Percentiles rank a stretch among this genome's conserved stretches.
Evolutionary conservation across 1,140 invertebrate genomes (phyloP).

Genomic region (Lethocerus indicus): DNA sequence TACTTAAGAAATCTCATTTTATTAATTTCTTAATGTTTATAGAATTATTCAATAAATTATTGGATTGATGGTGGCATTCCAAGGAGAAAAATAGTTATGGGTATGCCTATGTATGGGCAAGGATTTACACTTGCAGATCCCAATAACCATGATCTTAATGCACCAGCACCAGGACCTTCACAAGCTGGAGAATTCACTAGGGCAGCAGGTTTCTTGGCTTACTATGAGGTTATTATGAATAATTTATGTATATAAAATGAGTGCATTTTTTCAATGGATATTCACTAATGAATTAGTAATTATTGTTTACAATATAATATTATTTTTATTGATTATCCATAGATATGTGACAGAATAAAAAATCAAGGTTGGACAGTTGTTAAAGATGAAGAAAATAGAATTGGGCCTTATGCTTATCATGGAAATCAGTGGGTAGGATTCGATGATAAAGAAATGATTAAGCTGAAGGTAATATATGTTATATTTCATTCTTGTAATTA

Average conservation of each 20-base stretch:
- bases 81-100: conserved; percentile 64
- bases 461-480: conserved; percentile 36
- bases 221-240: conserved; percentile 54
- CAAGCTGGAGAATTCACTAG: conserved; percentile 63
- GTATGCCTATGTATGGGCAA: conserved; percentile 81
- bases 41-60: conserved; percentile 75
- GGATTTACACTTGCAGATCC: conserved; percentile 48
- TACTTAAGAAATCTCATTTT: not conserved
- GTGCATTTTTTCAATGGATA: not conserved
- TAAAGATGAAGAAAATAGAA: conserved; percentile 49
- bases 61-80: conserved; percentile 73
- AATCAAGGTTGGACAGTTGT: conserved; percentile 62
- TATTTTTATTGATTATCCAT: not conserved
- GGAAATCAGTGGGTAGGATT: conserved; percentile 79
- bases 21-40: conserved; percentile 24
- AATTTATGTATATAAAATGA: conserved; percentile 18
- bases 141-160: conserved; percentile 46
- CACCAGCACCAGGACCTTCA: conserved; percentile 53
- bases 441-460: conserved; percentile 65
- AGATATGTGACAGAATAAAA: conserved; percentile 65
- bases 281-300: conserved; percentile 1
- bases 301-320: conserved; percentile 5
- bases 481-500: not conserved
- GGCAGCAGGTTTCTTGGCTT: conserved; percentile 71
- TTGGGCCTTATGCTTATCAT: conserved; percentile 74